These are phyloP conservation scores for Eupristina koningsbergeri DNA, from an alignment of 1,140 invertebrate genomes.

Conservation along the genomic window DNA sequence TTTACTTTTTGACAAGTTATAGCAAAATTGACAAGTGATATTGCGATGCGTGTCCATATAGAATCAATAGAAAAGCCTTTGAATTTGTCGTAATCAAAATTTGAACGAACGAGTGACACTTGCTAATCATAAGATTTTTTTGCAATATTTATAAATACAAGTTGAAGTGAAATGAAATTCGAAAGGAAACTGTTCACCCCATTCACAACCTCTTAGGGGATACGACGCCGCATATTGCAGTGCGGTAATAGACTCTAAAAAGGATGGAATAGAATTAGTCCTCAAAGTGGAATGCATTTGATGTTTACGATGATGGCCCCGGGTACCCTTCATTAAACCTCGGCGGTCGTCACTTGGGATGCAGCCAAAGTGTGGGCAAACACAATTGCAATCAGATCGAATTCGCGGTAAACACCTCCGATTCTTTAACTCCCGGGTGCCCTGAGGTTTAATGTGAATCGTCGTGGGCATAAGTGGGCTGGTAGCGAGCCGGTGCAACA, in stretches of 20 bases:
- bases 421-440: not conserved
- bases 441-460: not conserved
- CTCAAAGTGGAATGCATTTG: not conserved
- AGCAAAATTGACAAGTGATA: too few relatives aligned
- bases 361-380: not conserved
- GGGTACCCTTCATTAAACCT: not conserved
- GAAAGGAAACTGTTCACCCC: not conserved
- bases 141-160: too few relatives aligned
- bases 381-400: constrained; percentile 28
- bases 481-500: not conserved
- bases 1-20: too few relatives aligned
- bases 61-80: too few relatives aligned
- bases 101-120: too few relatives aligned
- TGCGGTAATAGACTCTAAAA: not conserved
- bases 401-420: constrained; percentile 50
- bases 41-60: too few relatives aligned
- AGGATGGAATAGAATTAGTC: not conserved
- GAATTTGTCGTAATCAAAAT: too few relatives aligned
- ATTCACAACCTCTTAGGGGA: too few relatives aligned
- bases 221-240: too few relatives aligned
- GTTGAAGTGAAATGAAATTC: too few relatives aligned
- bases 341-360: not conserved
- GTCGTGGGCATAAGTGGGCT: not conserved
- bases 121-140: too few relatives aligned
- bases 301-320: not conserved